These are phyloP conservation scores for Tachysurus vachellii DNA, from an alignment of 2,113 vertebrate genomes.

Conservation along the genomic window DNA sequence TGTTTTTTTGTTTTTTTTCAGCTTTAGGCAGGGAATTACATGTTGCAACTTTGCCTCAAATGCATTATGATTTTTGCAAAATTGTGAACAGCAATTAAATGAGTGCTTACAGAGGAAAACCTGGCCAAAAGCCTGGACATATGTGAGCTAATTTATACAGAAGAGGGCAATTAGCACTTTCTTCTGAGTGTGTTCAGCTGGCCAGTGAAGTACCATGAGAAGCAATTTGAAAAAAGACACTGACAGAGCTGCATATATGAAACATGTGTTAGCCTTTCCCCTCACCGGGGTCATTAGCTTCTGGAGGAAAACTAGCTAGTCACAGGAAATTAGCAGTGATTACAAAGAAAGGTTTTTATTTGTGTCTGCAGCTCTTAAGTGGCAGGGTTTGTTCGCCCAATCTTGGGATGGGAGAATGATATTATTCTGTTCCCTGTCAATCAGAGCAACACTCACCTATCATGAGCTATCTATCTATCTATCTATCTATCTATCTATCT, in stretches of 20 bases:
- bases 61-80: neutral
- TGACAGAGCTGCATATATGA: neutral
- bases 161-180: neutral
- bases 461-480: neutral
- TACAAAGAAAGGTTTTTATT: neutral
- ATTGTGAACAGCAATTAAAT: neutral
- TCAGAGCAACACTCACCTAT: neutral
- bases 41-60: neutral
- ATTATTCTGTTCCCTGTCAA: neutral
- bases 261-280: neutral
- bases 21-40: neutral
- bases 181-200: constrained; percentile 1
- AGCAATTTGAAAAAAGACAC: neutral
- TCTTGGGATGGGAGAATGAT: neutral
- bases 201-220: neutral
- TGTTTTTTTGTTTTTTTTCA: neutral
- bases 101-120: neutral
- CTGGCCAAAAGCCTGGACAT: neutral
- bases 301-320: neutral
- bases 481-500: no score
- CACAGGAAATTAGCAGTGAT: neutral
- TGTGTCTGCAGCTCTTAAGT: neutral
- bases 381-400: neutral
- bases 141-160: neutral
- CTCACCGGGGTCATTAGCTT: neutral